Conservation (phyloP, 2,797 vertebrate species). For the Staurois parvus region DNA sequence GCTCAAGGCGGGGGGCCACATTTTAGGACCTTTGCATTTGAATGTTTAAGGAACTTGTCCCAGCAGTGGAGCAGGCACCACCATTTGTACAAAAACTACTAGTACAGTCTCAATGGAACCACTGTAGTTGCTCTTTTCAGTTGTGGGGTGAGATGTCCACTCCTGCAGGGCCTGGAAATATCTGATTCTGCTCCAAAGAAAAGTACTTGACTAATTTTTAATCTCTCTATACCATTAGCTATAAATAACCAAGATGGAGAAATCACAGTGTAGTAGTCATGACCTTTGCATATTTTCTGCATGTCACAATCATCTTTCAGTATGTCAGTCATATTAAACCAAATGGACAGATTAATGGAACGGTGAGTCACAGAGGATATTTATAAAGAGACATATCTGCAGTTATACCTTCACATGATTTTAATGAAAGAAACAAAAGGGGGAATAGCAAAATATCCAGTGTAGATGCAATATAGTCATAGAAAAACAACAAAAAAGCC, state of each 20-base stretch:
- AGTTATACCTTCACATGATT: neutral
- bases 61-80: neutral
- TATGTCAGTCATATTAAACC: neutral
- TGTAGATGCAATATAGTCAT: conserved; percentile 8
- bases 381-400: neutral
- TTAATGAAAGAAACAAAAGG: conserved; percentile 19
- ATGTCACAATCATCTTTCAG: neutral
- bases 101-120: neutral
- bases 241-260: neutral
- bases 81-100: neutral
- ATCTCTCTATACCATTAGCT: neutral
- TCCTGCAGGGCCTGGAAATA: neutral
- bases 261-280: neutral
- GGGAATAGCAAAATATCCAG: conserved; percentile 14
- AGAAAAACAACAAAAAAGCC: neutral
- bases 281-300: neutral
- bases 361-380: neutral
- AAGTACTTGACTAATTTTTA: neutral
- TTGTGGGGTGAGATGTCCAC: no score
- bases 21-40: neutral
- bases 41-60: no score
- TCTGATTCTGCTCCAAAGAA: neutral
- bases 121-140: no score
- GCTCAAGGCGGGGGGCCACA: neutral
- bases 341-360: neutral